Conservation (phyloP, 2,113 vertebrate genomes). For the Canis aureus region DNA sequence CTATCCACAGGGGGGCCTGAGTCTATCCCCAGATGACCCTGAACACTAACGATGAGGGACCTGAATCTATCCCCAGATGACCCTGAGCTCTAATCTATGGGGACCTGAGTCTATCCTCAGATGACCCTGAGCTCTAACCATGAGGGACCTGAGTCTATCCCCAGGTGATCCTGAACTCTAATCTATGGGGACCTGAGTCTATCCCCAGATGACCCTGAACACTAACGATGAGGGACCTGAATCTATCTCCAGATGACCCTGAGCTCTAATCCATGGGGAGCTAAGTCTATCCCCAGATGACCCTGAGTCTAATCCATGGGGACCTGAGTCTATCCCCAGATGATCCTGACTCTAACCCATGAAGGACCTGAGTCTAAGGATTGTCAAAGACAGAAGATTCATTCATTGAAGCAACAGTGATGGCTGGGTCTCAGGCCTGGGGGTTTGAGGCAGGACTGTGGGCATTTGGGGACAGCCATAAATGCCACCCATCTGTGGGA, state of each 20-base stretch:
- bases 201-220: background rate
- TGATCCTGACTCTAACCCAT: background rate
- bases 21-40: background rate
- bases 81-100: background rate
- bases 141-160: background rate
- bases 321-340: no score
- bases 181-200: no score
- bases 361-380: no score
- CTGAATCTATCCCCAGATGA: background rate
- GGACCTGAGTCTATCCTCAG: no score
- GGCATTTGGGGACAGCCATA: no score
- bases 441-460: background rate
- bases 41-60: no score
- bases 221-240: background rate
- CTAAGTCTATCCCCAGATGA: no score
- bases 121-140: background rate
- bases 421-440: background rate
- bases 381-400: fast-evolving
- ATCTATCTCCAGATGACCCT: background rate
- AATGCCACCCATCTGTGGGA: background rate
- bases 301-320: background rate
- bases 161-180: background rate
- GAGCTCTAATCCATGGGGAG: no score
- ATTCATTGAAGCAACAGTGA: background rate
- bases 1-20: background rate